phyloP scores from a whole-genome alignment of 2,888 invertebrate species.

The Arrhopalites spinosus region DNA sequence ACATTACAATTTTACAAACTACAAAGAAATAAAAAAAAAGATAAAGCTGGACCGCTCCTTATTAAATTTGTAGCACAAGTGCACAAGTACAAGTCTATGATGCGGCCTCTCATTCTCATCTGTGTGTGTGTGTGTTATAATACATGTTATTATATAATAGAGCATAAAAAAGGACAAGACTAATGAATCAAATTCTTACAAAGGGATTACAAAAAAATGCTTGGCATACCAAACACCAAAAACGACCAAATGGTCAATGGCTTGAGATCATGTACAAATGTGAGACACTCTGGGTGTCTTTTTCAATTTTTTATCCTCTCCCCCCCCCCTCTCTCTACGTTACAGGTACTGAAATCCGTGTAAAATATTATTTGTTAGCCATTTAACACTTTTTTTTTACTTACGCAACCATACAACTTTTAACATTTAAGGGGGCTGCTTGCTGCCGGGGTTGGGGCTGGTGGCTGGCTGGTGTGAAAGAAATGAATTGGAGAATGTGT shows the following conservation, averaged over 20 bases:
- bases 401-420: not conserved
- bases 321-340: too few species aligned
- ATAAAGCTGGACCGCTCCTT: too few species aligned
- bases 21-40: too few species aligned
- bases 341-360: too few species aligned
- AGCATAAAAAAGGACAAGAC: not conserved
- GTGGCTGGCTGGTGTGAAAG: not conserved
- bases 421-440: not conserved
- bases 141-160: too few species aligned
- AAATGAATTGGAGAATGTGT: not conserved
- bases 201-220: conserved; percentile 19
- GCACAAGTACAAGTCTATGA: too few species aligned
- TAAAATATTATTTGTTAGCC: not conserved
- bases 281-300: not conserved
- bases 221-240: conserved; percentile 21
- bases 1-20: too few species aligned
- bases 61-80: too few species aligned
- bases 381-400: not conserved
- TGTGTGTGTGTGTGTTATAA: too few species aligned
- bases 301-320: not conserved
- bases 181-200: conserved; percentile 31
- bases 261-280: not conserved
- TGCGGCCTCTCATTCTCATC: too few species aligned
- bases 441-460: not conserved
- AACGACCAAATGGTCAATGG: too few species aligned